Percentiles rank a stretch among this genome's conserved stretches.
Conservation (phyloP, 2,797 vertebrate species). For the Zenarchopterus dispar region DNA sequence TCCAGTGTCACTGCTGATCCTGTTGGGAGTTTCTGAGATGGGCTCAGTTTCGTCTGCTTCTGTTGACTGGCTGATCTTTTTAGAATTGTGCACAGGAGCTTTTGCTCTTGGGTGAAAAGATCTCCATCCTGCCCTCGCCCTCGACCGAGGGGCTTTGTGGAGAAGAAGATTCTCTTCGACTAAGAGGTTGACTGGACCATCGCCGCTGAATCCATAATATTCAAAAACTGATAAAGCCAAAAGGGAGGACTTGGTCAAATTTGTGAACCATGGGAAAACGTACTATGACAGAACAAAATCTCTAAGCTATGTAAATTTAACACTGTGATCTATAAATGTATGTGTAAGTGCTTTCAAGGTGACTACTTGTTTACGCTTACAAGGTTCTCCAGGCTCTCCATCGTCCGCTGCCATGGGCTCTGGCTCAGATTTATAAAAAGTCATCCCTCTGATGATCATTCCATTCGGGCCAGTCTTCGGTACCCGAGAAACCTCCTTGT, state of each 20-base stretch:
- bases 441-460: slow-evolving; percentile 91
- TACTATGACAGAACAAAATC: neutral
- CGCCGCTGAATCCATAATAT: slow-evolving; percentile 90
- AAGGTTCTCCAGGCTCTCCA: slow-evolving; percentile 88
- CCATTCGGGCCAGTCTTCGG: slow-evolving; percentile 62
- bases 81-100: neutral
- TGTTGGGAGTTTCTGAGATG: slow-evolving; percentile 1
- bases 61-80: slow-evolving; percentile 25
- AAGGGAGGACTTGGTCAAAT: slow-evolving; percentile 3
- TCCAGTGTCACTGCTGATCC: slow-evolving; percentile 10
- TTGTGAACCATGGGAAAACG: neutral
- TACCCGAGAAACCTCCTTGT: slow-evolving; percentile 58
- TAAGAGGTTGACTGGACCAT: slow-evolving; percentile 84
- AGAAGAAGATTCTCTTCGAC: slow-evolving; percentile 92
- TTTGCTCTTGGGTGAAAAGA: slow-evolving; percentile 46
- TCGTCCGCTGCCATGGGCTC: slow-evolving; percentile 83
- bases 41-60: slow-evolving; percentile 41
- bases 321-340: too few relatives aligned
- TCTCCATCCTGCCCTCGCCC: slow-evolving; percentile 56
- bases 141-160: slow-evolving; percentile 66
- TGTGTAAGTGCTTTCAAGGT: neutral
- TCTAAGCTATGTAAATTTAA: too few relatives aligned
- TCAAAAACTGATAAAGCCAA: slow-evolving; percentile 79
- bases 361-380: slow-evolving; percentile 80
- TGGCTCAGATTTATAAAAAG: slow-evolving; percentile 94